Conservation (phyloP, 2,113 vertebrate genomes). For the Nyctibius bracteatus region DNA sequence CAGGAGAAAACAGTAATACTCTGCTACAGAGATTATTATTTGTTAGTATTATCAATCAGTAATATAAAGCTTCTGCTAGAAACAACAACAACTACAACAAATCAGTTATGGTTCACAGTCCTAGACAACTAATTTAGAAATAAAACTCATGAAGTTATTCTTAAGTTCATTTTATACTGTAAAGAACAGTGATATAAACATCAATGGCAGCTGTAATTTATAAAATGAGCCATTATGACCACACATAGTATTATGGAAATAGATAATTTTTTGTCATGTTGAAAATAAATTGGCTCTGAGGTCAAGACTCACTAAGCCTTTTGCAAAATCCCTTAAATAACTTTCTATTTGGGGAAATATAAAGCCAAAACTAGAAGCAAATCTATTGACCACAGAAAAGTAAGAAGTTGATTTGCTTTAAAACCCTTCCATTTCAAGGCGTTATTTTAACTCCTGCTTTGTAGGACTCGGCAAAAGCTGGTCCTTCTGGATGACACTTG, state of each 20-base stretch:
- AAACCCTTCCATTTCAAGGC: neutral
- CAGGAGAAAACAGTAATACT: neutral
- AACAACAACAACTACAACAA: neutral
- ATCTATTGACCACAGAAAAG: neutral
- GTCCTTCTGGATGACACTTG: conserved; percentile 5
- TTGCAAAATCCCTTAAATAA: neutral
- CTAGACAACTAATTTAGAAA: neutral
- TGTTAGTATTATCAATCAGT: neutral
- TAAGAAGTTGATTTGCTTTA: neutral
- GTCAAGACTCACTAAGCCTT: neutral
- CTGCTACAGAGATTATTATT: neutral
- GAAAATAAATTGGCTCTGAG: neutral
- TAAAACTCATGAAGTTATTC: neutral
- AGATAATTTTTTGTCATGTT: neutral
- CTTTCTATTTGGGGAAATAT: neutral
- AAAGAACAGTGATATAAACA: neutral
- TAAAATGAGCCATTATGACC: neutral
- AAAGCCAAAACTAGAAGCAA: neutral
- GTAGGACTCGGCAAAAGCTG: conserved; percentile 45
- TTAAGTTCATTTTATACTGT: neutral
- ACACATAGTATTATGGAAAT: neutral
- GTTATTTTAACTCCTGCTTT: conserved; percentile 32
- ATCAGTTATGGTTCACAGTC: neutral
- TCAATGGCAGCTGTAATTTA: neutral
- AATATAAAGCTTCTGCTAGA: neutral